These are phyloP conservation scores for Sphecodes monilicornis DNA, from an alignment of 2,888 invertebrate species.

Conservation along the genomic window DNA sequence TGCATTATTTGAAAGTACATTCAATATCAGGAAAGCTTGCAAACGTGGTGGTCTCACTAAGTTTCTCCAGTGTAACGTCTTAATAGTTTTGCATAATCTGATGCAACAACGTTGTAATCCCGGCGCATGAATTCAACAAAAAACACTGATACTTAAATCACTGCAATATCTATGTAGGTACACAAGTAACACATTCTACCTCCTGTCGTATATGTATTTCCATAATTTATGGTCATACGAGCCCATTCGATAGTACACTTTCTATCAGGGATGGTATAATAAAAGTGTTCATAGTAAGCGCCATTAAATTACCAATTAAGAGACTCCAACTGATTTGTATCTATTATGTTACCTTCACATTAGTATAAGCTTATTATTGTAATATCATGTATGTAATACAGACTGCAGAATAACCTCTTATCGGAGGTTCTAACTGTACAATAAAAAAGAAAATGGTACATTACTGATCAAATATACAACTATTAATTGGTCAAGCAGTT, in stretches of 20 bases:
- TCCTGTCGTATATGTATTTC: neutral
- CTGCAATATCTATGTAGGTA: neutral
- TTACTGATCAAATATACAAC: neutral
- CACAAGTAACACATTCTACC: neutral
- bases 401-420: no score
- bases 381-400: no score
- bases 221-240: neutral
- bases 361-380: no score
- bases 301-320: no score
- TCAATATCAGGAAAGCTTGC: neutral
- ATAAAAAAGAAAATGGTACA: neutral
- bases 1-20: neutral
- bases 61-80: neutral
- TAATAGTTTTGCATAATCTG: neutral
- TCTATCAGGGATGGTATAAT: neutral
- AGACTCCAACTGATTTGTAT: no score
- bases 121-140: neutral
- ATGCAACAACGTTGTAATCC: neutral
- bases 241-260: neutral
- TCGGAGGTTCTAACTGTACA: no score
- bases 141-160: neutral
- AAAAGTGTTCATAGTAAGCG: neutral
- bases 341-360: no score
- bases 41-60: neutral
- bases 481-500: neutral